These are phyloP conservation scores for Aleiodes sp. DNA, from an alignment of 1,140 invertebrate species.

Conservation along the genomic window DNA sequence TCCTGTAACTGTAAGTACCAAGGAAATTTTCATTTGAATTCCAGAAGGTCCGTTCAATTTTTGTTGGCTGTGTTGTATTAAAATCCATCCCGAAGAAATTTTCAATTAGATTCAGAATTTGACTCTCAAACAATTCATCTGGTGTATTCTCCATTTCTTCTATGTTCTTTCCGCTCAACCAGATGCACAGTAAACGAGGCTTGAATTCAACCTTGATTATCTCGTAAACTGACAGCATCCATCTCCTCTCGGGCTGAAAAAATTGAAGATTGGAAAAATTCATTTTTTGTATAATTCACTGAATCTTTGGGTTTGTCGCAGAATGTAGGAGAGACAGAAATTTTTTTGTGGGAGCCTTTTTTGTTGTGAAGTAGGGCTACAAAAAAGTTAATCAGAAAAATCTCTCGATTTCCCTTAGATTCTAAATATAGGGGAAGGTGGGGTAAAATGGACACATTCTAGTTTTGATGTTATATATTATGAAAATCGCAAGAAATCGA, in stretches of 20 bases:
- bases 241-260: conserved; percentile 53
- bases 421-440: no score
- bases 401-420: no score
- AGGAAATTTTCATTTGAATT: conserved; percentile 72
- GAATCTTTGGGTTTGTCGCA: no score
- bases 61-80: conserved; percentile 66
- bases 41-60: conserved; percentile 70
- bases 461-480: no score
- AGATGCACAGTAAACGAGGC: conserved; percentile 74
- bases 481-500: no score
- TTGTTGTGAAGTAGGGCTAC: no score
- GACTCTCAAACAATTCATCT: conserved; percentile 61
- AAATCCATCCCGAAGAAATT: conserved; percentile 63
- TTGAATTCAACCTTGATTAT: conserved; percentile 74
- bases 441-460: no score
- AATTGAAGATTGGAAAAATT: neutral
- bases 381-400: no score
- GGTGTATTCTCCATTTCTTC: conserved; percentile 68
- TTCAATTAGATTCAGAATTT: conserved; percentile 62
- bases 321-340: no score
- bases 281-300: no score
- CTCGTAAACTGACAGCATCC: conserved; percentile 72
- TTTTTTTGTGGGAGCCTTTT: no score
- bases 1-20: conserved; percentile 77
- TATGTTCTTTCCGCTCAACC: conserved; percentile 69